Evolutionary conservation across 2,797 vertebrate species (phyloP).

Genomic region (Sphaeramia orbicularis): DNA sequence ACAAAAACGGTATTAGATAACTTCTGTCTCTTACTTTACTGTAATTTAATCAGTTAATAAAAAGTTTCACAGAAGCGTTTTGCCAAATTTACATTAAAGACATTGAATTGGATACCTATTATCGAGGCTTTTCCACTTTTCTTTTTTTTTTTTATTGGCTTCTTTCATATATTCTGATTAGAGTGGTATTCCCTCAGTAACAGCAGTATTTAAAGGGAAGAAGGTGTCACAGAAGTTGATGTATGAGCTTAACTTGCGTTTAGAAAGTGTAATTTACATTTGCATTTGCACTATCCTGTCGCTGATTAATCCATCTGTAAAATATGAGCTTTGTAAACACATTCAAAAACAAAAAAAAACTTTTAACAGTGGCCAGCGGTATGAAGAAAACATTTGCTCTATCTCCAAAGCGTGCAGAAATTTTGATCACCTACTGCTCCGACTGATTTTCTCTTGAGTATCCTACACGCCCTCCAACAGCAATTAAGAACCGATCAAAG

Average conservation of each 20-base stretch:
- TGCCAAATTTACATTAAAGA: conserved; percentile 41
- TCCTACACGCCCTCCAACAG: background rate
- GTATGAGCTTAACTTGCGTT: conserved; percentile 32
- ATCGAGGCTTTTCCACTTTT: background rate
- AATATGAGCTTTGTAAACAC: background rate
- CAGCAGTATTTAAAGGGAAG: background rate
- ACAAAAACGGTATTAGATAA: conserved; percentile 27
- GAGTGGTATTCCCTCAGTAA: background rate
- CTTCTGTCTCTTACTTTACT: conserved; percentile 45
- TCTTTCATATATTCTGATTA: conserved; percentile 13
- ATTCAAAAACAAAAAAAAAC: background rate
- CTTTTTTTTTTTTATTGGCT: background rate
- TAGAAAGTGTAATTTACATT: conserved; percentile 17
- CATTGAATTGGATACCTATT: background rate
- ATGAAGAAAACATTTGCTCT: background rate
- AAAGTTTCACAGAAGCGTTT: conserved; percentile 26
- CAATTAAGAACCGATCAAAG: background rate
- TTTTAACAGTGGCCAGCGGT: background rate
- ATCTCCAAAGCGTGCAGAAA: background rate
- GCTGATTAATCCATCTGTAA: background rate
- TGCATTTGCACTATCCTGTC: background rate
- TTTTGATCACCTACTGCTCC: background rate
- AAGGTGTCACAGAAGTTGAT: background rate
- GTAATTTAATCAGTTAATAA: conserved; percentile 60
- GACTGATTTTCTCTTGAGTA: background rate